Conservation (phyloP, 37 sponge, comb jelly and placozoan species). For the Trichoplax adhaerens region DNA sequence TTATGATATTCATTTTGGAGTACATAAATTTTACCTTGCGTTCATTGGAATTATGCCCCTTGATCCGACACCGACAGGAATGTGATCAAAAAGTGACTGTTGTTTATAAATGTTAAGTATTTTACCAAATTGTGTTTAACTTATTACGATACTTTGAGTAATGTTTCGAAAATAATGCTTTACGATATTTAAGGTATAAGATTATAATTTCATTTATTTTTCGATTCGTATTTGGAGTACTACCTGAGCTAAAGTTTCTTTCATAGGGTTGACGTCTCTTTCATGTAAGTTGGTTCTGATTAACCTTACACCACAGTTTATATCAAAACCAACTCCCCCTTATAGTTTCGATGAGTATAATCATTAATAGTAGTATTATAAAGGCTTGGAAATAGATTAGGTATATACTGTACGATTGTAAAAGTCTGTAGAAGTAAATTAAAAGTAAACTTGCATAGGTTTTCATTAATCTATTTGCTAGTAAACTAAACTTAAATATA, state of each 20-base stretch:
- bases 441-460: background rate
- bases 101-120: too few species aligned
- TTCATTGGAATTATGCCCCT: conserved; percentile 94
- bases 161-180: too few species aligned
- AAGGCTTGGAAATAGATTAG: background rate
- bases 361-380: background rate
- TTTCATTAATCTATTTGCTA: background rate
- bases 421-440: background rate
- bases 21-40: conserved; percentile 34
- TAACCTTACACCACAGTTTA: conserved; percentile 95
- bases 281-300: conserved; percentile 81
- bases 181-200: too few species aligned
- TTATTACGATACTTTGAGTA: too few species aligned
- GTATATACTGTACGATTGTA: background rate
- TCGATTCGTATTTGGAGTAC: background rate
- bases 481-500: background rate
- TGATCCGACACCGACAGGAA: conserved; percentile 97
- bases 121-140: too few species aligned
- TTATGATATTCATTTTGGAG: too few species aligned
- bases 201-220: too few species aligned
- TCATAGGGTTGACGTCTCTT: conserved; percentile 75
- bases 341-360: too few species aligned
- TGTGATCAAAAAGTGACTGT: conserved; percentile 91
- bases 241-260: conserved; percentile 87
- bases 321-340: conserved; percentile 99